These are phyloP conservation scores for Crypturellus tataupa DNA, from an alignment of 2,797 vertebrate species.

Conservation along the genomic window DNA sequence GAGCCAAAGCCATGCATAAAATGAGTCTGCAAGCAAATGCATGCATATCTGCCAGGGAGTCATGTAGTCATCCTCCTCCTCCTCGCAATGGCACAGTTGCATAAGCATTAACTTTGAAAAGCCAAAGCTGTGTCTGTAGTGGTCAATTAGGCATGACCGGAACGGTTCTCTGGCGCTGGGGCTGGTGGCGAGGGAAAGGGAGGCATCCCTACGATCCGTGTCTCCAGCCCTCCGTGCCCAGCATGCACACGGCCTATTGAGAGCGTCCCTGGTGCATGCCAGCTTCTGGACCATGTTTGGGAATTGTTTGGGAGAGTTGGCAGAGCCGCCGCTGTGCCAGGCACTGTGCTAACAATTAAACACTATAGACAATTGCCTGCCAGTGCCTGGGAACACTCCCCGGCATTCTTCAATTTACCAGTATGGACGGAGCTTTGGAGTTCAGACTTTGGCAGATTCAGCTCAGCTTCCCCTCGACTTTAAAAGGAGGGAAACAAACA, in stretches of 20 bases:
- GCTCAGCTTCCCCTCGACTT: background rate
- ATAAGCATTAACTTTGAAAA: background rate
- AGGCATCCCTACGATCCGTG: fast-evolving
- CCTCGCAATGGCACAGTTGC: background rate
- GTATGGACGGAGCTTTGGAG: slow-evolving; percentile 45
- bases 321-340: background rate
- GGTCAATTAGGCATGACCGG: fast-evolving
- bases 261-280: background rate
- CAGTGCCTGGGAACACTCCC: slow-evolving; percentile 17
- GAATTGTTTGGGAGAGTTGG: slow-evolving; percentile 62
- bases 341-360: slow-evolving; percentile 56
- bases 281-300: background rate
- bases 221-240: background rate
- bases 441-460: slow-evolving; percentile 36
- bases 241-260: background rate
- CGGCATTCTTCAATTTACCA: slow-evolving; percentile 13
- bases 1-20: background rate
- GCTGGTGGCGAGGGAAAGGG: background rate
- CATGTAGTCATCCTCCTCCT: background rate
- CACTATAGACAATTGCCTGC: slow-evolving; percentile 47
- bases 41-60: fast-evolving
- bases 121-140: background rate
- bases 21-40: background rate
- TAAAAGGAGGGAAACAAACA: slow-evolving; percentile 27
- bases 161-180: background rate